These are phyloP conservation scores for Zosterops pallidus DNA, from an alignment of 2,113 vertebrate species.

Conservation along the genomic window DNA sequence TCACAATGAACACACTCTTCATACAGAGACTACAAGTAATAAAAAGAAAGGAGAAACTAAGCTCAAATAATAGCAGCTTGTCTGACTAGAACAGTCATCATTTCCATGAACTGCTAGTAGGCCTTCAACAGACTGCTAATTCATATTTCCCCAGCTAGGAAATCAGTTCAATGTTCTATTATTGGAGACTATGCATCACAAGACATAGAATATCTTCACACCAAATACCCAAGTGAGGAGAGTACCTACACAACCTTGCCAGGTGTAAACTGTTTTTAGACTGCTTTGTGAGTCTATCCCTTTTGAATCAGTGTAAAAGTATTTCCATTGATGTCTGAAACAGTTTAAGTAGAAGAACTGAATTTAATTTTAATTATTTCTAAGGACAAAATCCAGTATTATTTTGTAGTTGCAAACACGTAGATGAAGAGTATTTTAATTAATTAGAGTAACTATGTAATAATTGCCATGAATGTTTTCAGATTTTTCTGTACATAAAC, in stretches of 20 bases:
- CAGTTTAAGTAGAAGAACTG: background rate
- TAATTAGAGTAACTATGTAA: background rate
- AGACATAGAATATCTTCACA: background rate
- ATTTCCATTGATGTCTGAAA: background rate
- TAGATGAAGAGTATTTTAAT: background rate
- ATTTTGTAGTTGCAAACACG: background rate
- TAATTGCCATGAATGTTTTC: background rate
- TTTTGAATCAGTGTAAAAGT: background rate
- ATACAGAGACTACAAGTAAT: background rate
- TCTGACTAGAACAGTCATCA: background rate
- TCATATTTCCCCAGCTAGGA: background rate
- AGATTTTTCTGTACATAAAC: background rate
- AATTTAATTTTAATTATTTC: background rate
- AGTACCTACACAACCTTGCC: background rate
- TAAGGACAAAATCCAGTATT: background rate
- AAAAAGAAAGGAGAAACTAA: background rate
- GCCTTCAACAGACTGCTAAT: background rate
- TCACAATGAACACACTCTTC: background rate
- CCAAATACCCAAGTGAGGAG: background rate
- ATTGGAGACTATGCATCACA: background rate
- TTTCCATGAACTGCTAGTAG: background rate
- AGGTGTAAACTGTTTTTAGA: background rate
- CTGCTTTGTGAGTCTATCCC: accelerated
- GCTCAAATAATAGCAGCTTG: background rate
- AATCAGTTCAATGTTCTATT: background rate